Percentiles rank a stretch among this genome's conserved stretches.
Evolutionary conservation across 2,113 vertebrate genomes (phyloP).

Genomic region (Tretioscincus oriximinensis): DNA sequence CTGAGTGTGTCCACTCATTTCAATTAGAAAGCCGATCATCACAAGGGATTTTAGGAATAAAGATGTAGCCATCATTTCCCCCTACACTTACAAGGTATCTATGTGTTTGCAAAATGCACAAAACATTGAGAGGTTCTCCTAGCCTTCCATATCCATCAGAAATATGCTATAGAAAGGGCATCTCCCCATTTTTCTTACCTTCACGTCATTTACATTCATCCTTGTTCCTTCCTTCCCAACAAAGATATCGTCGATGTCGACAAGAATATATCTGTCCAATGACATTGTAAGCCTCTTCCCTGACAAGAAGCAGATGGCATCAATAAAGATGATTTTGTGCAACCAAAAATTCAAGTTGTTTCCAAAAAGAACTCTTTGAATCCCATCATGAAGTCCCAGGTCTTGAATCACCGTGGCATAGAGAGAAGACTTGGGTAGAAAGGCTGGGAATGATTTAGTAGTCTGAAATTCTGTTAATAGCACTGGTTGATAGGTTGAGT

Average conservation of each 20-base stretch:
- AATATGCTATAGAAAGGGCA: background rate
- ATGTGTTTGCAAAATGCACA: background rate
- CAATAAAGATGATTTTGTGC: conserved; percentile 90
- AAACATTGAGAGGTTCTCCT: background rate
- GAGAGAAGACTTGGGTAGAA: conserved; percentile 68
- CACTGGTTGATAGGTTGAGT: conserved; percentile 92
- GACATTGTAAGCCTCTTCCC: conserved; percentile 86
- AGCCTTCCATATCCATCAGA: background rate
- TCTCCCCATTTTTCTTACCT: conserved; percentile 77
- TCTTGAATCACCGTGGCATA: conserved; percentile 90
- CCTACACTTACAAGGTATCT: background rate
- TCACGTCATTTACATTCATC: conserved; percentile 93
- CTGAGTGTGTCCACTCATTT: too few species aligned
- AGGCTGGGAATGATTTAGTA: conserved; percentile 64
- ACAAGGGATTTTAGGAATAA: too few species aligned
- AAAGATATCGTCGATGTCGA: conserved; percentile 96
- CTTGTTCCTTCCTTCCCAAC: conserved; percentile 96
- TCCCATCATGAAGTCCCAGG: conserved; percentile 90
- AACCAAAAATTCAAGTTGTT: conserved; percentile 95
- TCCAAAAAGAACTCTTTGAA: conserved; percentile 92
- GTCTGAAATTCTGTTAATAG: conserved; percentile 80
- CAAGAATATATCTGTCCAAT: conserved; percentile 89
- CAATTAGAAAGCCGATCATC: too few species aligned
- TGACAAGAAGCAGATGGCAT: conserved; percentile 89
- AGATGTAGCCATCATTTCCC: background rate